Evolutionary conservation across 2,888 invertebrate genomes (phyloP), one percentile per base, ranked within the genome.

Genomic region (Onchidella celtica): DNA sequence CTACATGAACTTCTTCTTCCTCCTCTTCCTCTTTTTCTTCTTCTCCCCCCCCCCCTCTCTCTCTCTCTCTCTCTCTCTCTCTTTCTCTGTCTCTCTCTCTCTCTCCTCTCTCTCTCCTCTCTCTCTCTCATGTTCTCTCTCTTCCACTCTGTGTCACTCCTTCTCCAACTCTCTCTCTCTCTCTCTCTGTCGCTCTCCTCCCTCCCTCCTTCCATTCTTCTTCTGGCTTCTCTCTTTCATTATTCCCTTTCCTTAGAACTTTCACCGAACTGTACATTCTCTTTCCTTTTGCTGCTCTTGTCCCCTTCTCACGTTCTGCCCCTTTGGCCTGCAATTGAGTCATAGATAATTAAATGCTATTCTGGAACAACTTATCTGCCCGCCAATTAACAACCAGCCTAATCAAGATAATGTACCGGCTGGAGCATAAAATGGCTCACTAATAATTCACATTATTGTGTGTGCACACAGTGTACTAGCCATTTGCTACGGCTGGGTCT

Each of bases 61-160:
- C 47, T 47, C 9, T 47, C 47, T 47, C 9, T 47, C 47, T 47
- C 9, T 47, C 47, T 47, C 9, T 47, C 47, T 47, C 9, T 47
- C 47, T 47, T 17, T 47, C 9, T 47, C 47, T 47, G 47, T 6
- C 17, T 47, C 47, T 47, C 47, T 47, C 47, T 47, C 47, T 47
- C 47, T 14, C n/a, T 36, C 36, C 38, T 36, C 36, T 34, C 24
- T 38, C 24, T 36, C 36, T 36, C 38, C 36, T 36, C 24, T 21
- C 21, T 24, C 69, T 69, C 69, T 34, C 36, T 34, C 38, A 36
- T 38, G 32, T 38, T 69, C 69, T 69, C 69, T 69, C 69, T 69
- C 69, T 69, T 24, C 36, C 69, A n/a, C 69, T 69, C 69, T 69
- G 36, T 69, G n/a, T 69, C 69, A 36, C 69, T 69, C 69, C 36